Evolutionary conservation across 2,797 vertebrate genomes (phyloP).

Genomic region (Scolopax rusticola): DNA sequence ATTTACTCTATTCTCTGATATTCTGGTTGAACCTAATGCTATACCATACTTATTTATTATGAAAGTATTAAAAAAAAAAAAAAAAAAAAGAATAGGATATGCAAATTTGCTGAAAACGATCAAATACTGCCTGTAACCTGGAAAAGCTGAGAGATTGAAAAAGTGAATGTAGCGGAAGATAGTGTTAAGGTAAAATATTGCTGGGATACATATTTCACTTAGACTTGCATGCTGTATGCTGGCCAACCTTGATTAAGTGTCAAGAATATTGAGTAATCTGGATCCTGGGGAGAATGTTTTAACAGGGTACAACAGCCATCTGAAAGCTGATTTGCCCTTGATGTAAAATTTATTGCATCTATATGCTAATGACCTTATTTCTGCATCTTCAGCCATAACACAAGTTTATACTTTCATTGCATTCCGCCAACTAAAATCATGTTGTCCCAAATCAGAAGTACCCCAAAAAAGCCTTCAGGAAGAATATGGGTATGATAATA

Average conservation of each 20-base stretch:
- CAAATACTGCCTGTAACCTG: conserved; percentile 20
- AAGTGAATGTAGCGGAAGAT: conserved; percentile 20
- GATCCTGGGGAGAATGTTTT: conserved; percentile 56
- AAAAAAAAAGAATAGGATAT: neutral
- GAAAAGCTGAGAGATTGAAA: conserved; percentile 35
- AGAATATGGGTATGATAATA: neutral
- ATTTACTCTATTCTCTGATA: conserved; percentile 1
- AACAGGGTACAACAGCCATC: conserved; percentile 28
- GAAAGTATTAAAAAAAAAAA: neutral
- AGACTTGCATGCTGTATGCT: conserved; percentile 12
- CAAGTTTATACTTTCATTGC: neutral
- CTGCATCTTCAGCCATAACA: conserved; percentile 26
- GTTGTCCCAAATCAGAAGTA: neutral
- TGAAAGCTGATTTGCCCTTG: conserved; percentile 64
- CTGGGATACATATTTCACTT: conserved; percentile 57
- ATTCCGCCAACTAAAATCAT: neutral
- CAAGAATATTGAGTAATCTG: conserved; percentile 70
- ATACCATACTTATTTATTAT: neutral
- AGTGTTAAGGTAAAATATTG: conserved; percentile 60
- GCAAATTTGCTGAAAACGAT: conserved; percentile 50
- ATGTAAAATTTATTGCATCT: conserved; percentile 59
- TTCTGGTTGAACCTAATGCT: neutral
- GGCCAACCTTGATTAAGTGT: conserved; percentile 72
- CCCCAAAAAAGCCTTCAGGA: neutral
- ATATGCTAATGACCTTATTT: conserved; percentile 51